These are phyloP conservation scores for Crenichthys baileyi DNA, from an alignment of 2,797 vertebrate genomes.

Conservation along the genomic window DNA sequence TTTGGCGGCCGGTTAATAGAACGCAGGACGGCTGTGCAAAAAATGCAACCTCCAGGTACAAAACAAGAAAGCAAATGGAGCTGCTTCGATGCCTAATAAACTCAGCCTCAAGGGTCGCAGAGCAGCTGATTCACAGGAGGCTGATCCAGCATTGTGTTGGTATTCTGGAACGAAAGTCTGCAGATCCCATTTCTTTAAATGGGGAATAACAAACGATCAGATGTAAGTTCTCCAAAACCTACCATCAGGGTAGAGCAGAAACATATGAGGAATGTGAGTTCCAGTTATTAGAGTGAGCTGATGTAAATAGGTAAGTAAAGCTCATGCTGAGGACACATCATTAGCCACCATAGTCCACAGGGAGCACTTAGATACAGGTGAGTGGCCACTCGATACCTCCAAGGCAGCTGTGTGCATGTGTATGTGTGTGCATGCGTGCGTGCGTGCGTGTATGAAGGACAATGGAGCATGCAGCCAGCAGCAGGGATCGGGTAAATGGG, in stretches of 20 bases:
- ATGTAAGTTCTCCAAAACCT: not conserved
- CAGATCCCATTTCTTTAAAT: not conserved
- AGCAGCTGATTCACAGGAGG: not conserved
- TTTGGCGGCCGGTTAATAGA: constrained; percentile 64
- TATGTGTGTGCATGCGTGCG: constrained; percentile 18
- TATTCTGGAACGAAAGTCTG: not conserved
- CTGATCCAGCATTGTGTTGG: not conserved
- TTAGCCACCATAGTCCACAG: constrained; percentile 73
- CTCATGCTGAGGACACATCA: constrained; percentile 81
- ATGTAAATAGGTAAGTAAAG: constrained; percentile 83
- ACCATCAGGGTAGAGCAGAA: not conserved
- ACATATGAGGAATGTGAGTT: constrained; percentile 35
- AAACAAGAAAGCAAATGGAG: constrained; percentile 27
- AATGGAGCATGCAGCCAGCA: constrained; percentile 77
- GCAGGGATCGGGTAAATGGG: constrained; percentile 64
- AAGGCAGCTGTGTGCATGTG: constrained; percentile 55
- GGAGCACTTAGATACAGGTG: constrained; percentile 79
- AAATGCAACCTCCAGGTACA: constrained; percentile 34
- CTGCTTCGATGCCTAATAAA: constrained; percentile 24
- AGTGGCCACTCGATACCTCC: constrained; percentile 70
- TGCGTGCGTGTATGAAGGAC: constrained; percentile 47
- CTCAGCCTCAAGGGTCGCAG: not conserved
- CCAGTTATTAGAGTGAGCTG: constrained; percentile 50
- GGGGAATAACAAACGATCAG: not conserved
- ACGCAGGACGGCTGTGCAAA: constrained; percentile 34